Conservation (phyloP, 2,113 vertebrate genomes). For the Microcebus ravelobensis region DNA sequence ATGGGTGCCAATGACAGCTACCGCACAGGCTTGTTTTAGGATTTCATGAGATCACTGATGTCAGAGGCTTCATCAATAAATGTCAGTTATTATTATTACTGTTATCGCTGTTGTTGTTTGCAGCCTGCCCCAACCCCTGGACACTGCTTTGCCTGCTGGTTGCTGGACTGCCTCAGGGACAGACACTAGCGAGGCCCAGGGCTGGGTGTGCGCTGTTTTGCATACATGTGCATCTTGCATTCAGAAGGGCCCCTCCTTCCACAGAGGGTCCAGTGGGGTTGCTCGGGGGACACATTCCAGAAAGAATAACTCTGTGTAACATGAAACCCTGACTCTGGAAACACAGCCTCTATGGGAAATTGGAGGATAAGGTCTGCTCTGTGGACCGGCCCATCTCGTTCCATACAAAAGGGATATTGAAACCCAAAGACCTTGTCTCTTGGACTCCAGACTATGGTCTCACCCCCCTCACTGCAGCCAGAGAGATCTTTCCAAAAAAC, state of each 20-base stretch:
- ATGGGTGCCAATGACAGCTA: not conserved
- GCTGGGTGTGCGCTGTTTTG: not conserved
- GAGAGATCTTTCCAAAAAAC: conserved; percentile 38
- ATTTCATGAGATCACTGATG: not conserved
- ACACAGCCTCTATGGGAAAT: conserved; percentile 78
- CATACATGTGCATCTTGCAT: conserved; percentile 31
- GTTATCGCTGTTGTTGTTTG: not conserved
- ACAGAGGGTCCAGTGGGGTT: conserved; percentile 71
- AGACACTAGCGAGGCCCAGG: not conserved
- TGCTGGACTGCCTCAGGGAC: not conserved
- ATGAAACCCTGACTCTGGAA: conserved; percentile 78
- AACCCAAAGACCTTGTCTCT: conserved; percentile 62
- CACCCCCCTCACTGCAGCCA: not conserved
- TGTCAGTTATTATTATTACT: not conserved
- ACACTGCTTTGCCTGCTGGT: not conserved
- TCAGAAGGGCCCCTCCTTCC: conserved; percentile 71
- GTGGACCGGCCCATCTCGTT: conserved; percentile 46
- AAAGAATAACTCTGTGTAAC: conserved; percentile 81
- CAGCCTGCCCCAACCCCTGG: not conserved
- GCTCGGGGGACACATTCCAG: conserved; percentile 79
- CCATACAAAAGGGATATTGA: conserved; percentile 75
- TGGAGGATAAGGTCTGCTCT: conserved; percentile 68
- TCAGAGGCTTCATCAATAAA: not conserved
- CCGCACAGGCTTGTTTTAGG: not conserved
- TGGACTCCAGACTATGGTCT: conserved; percentile 40